Percentiles rank a stretch among this genome's conserved stretches.
Evolutionary conservation across 2,888 invertebrate species (phyloP).

Genomic region (Drosophila villosipedis): DNA sequence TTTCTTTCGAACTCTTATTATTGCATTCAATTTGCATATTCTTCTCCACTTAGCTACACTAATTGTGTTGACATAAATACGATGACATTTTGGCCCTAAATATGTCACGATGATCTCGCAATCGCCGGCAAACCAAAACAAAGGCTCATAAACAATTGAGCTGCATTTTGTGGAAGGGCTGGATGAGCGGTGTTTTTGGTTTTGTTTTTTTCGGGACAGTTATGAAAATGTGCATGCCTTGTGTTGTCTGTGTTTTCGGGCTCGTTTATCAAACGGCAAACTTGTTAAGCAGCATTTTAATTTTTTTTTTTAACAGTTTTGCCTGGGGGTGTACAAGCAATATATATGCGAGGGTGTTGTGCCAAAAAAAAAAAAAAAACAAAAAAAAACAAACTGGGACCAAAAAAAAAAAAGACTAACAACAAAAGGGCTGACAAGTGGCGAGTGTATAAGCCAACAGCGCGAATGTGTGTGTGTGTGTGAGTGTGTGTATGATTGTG

Average conservation of each 20-base stretch:
- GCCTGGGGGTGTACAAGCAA: conserved; percentile 54
- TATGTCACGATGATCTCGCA: conserved; percentile 44
- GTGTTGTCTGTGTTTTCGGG: conserved; percentile 41
- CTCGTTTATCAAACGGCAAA: conserved; percentile 75
- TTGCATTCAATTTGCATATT: conserved; percentile 61
- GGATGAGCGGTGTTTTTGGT: conserved; percentile 4
- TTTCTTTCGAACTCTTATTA: conserved; percentile 42
- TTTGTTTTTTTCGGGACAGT: conserved; percentile 8
- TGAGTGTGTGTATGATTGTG: conserved; percentile 26
- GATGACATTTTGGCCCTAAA: conserved; percentile 64
- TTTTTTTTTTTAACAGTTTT: conserved; percentile 73
- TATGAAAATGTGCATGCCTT: conserved; percentile 47
- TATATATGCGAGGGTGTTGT: conserved; percentile 57
- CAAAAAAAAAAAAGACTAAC: conserved; percentile 20
- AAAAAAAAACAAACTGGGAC: background rate
- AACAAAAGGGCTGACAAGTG: conserved; percentile 63
- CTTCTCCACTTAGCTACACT: conserved; percentile 24
- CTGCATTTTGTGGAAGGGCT: conserved; percentile 26
- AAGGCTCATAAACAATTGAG: conserved; percentile 61
- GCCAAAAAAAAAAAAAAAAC: conserved; percentile 38
- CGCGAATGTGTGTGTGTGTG: conserved; percentile 1
- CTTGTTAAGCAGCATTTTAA: conserved; percentile 75
- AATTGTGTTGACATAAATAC: conserved; percentile 55
- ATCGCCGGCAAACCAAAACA: conserved; percentile 38
- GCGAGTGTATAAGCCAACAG: conserved; percentile 28